Evolutionary conservation across 2,797 vertebrate species (phyloP), one percentile per base, ranked within the genome.

Genomic region (Tolypeutes matacus): DNA sequence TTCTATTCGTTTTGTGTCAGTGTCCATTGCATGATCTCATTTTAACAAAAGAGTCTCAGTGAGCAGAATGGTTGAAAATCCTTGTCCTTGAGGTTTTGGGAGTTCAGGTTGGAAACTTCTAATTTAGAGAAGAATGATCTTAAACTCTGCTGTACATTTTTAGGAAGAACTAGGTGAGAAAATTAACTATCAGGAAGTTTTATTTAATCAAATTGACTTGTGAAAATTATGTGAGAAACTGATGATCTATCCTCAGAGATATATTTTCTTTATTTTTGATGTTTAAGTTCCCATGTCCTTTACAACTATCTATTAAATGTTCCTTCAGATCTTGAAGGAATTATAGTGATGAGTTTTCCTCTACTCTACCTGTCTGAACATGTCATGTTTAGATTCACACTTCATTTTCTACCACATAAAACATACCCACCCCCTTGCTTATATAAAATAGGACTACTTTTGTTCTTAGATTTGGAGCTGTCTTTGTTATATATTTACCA

Each of bases 191-290:
- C 10, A 60, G 42, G 53, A 94, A 90, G 21, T 80, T 89, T 67
- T 5, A 93, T 73, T 81, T 89, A 96, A 91, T 95, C 58, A 81
- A 3, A 89, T 95, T 89, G 87, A 56, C 62, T 94, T 72, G 75
- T 95, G 91, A 92, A 96, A 96, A 96, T 95, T 91, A 87, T 60
- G 42, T 96, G 96, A 96, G 90, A 96, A 95, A 56, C 34, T 88
- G 85, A 90, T 86, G 90, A 46, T 93, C 73, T 92, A 9, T 89
- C 82, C 49, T 64, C 39, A 73, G 88, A 95, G 64, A 73, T 82
- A 27, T 27, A 67, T 82, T 89, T 88, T 49, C 81, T 67, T 91
- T 76, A 77, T 70, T 95, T 93, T 89, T 93, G 39, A 96, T 88
- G 51, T 82, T 86, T 91, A 93, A 78, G 9, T 56, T 96, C 25